Percentiles rank a stretch among this genome's conserved stretches.
Evolutionary conservation across 1,140 invertebrate genomes (phyloP).

Genomic region (Bombus impatiens): DNA sequence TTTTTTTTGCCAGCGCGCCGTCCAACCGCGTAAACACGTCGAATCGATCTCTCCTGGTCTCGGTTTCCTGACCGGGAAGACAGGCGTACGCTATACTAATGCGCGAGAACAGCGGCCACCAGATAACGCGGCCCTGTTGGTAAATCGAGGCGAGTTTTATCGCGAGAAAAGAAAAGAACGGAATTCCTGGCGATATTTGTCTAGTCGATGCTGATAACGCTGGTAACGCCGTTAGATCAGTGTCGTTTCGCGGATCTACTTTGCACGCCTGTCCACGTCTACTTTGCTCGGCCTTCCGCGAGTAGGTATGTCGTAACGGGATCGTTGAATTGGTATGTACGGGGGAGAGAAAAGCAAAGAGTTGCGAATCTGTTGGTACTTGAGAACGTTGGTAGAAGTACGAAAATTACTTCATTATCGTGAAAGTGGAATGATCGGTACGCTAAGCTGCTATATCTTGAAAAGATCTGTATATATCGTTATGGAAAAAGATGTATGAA

Average conservation of each 20-base stretch:
- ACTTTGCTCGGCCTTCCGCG: background rate
- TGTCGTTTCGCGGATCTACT: background rate
- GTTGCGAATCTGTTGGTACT: background rate
- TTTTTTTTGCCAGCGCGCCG: constrained; percentile 36
- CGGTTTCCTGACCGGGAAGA: constrained; percentile 9
- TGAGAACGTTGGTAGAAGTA: background rate
- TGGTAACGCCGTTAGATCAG: constrained; percentile 11
- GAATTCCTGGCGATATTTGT: constrained; percentile 33
- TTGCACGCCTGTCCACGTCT: background rate
- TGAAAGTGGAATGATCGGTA: background rate
- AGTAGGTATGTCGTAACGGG: background rate
- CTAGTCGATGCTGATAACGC: constrained; percentile 26
- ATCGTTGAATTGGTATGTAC: background rate
- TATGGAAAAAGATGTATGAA: too few species aligned
- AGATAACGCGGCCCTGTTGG: constrained; percentile 10
- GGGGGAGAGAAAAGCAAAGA: background rate
- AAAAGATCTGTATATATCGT: too few species aligned
- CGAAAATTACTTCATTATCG: constrained; percentile 9
- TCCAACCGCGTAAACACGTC: constrained; percentile 52
- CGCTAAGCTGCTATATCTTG: background rate
- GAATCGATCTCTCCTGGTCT: constrained; percentile 7
- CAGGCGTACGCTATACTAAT: background rate
- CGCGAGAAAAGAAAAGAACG: background rate
- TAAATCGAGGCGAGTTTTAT: constrained; percentile 29
- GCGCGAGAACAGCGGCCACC: background rate